Conservation (phyloP, 1,140 invertebrate genomes). For the Drosophila pruinosa region DNA sequence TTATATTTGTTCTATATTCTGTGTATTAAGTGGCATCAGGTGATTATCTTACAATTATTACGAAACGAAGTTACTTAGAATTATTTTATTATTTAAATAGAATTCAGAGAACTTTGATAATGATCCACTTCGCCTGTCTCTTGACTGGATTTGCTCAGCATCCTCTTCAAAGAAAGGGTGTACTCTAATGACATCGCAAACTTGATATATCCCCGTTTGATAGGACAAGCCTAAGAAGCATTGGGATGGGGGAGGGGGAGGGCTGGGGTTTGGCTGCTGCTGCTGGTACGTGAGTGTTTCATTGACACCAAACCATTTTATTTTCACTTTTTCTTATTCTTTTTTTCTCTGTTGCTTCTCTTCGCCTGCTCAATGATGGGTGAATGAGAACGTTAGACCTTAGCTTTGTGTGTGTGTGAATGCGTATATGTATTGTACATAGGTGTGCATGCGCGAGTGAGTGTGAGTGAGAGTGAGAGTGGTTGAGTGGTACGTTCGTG, state of each 20-base stretch:
- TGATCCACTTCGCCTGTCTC: too few relatives aligned
- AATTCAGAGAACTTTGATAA: too few relatives aligned
- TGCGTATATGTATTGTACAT: background rate
- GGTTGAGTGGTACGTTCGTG: constrained; percentile 41
- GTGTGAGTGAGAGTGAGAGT: constrained; percentile 6
- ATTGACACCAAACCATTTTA: constrained; percentile 50
- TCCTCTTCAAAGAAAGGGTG: background rate
- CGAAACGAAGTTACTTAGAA: too few relatives aligned
- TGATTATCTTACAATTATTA: too few relatives aligned
- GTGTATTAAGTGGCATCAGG: too few relatives aligned
- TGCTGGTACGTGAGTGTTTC: constrained; percentile 39
- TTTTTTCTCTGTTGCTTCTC: constrained; percentile 6
- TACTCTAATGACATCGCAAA: constrained; percentile 44
- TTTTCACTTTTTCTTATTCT: background rate
- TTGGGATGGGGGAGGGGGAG: background rate
- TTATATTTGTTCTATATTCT: too few relatives aligned
- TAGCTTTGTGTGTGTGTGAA: constrained; percentile 18
- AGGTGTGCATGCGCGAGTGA: background rate
- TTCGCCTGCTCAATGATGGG: constrained; percentile 9
- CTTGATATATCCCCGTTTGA: constrained; percentile 35
- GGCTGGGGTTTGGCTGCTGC: constrained; percentile 14
- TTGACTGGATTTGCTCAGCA: too few relatives aligned
- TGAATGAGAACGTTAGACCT: constrained; percentile 37
- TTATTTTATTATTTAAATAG: too few relatives aligned
- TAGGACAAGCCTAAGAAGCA: constrained; percentile 22